Evolutionary conservation across 2,797 vertebrate genomes (phyloP), one percentile per base, ranked within the genome.

Genomic region (Fundulus diaphanus): DNA sequence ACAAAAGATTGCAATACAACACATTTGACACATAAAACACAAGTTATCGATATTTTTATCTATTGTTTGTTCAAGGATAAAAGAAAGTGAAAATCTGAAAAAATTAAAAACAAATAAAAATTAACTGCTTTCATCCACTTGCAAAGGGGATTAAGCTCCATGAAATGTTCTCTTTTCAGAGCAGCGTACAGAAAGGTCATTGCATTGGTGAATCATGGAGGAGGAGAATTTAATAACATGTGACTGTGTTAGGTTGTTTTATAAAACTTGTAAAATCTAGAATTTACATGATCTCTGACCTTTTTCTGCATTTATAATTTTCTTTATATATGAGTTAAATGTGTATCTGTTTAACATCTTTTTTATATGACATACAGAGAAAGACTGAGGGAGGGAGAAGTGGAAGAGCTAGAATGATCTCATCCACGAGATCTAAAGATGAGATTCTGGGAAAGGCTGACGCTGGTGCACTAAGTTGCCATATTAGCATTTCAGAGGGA

Each of bases 401-500:
- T 24, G 37, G 54, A 72, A 31, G 37, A 67, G 73, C 42, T 74
- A 70, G 66, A 56, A 61, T 44, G 78, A 87, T 83, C 77, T 87
- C 67, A 80, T 87, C 56, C 79, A 57, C 75, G 76, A 91, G 88
- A 91, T 92, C 73, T 82, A 72, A 84, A 82, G 82, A 88, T 91
- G 85, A 72, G 86, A 88, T 78, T 69, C 77, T 85, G 77, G 73
- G 77, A 93, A 93, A 77, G 89, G 92, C 89, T 93, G 92, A 92
- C 66, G 77, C 77, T 78, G 88, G 81, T 20, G 42, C 85, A 68
- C 81, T 87, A 88, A 92, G 85, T 90, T 93, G 87, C 87, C 76
- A 85, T 89, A 94, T 95, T 94, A 93, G 90, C 92, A 93, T 94
- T 94, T 94, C 92, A 93, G 90, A 93, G 77, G 85, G 86, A 94